Percentiles rank a stretch among this genome's conserved stretches.
Evolutionary conservation across 2,888 invertebrate species (phyloP).

Genomic region (Dryobotodes eremita): DNA sequence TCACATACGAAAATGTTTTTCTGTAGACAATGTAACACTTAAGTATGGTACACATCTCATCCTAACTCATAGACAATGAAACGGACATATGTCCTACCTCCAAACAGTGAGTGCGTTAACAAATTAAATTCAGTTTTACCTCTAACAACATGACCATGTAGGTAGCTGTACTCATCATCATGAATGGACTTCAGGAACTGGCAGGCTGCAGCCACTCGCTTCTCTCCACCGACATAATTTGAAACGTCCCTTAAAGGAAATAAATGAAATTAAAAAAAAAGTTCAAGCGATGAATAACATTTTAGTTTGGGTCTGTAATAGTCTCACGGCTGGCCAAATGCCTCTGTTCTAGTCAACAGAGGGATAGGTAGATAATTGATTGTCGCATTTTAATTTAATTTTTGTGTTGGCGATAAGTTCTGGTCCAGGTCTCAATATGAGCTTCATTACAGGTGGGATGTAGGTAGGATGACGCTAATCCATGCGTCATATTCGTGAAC

Average conservation of each 20-base stretch:
- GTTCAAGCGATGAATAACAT: neutral
- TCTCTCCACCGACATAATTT: neutral
- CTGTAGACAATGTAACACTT: no score
- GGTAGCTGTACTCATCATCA: slow-evolving; percentile 92
- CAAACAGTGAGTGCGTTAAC: neutral
- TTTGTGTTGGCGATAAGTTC: neutral
- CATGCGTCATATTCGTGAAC: no score
- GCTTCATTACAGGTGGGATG: no score
- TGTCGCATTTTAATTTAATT: neutral
- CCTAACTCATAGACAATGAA: neutral
- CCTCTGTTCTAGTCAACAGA: neutral
- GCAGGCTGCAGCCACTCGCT: neutral
- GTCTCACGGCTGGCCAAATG: neutral
- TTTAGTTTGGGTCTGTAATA: no score
- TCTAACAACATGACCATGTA: slow-evolving; percentile 94
- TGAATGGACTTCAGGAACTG: slow-evolving; percentile 51
- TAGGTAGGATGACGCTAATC: no score
- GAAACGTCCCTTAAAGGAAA: slow-evolving; percentile 19
- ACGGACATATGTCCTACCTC: neutral
- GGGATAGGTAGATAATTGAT: neutral
- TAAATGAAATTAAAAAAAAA: neutral
- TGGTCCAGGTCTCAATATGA: neutral
- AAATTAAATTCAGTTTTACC: slow-evolving; percentile 82
- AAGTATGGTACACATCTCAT: neutral
- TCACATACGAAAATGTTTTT: no score